Evolutionary conservation across 2,888 invertebrate genomes (phyloP), one percentile per base, ranked within the genome.

Genomic region (Nomada flava): DNA sequence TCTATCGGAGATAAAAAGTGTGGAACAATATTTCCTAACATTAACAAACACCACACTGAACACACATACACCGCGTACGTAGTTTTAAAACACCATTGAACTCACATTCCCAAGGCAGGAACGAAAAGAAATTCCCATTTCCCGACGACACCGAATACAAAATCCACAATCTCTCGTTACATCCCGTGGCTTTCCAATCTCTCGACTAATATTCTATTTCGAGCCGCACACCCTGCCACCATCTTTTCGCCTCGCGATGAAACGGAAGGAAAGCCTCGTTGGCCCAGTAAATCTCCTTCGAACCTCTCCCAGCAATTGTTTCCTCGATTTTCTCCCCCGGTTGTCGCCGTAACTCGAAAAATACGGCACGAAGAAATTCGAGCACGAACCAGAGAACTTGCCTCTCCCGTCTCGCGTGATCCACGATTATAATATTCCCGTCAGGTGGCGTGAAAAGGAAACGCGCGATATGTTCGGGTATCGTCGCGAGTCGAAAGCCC

Each of bases 371-470:
- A 4, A 26, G 20, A 29, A 53, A 26, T 26, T 15, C 23, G 15
- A 29, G 15, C 47, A 47, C 47, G 47, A 47, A 47, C 47, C 36
- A 2, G 13, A 7, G 44, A 52, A 59, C 29, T 63, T 79, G 36
- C 64, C 47, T 29, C 53, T 2, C 47, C 3, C 9, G 23, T 18
- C 20, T 29, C 53, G 9, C 36, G 36, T 44, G 64, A 59, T 69
- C 62, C 81, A 36, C 72, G 83, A 85, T 85, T 83, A 78, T 83
- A 84, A 85, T 85, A 86, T 86, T 86, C 86, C 69, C 73, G 87
- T 80, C 82, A 88, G 87, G 82, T 70, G 72, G 73, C 76, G 75
- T 71, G 74, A 62, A 65, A 75, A 57, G 69, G 79, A 83, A 69
- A 82, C 73, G 78, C 71, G 77, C 47, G 76, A 29, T 15, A 2